These are phyloP conservation scores for Eupithecia tripunctaria DNA, from an alignment of 2,888 invertebrate genomes.

Conservation along the genomic window DNA sequence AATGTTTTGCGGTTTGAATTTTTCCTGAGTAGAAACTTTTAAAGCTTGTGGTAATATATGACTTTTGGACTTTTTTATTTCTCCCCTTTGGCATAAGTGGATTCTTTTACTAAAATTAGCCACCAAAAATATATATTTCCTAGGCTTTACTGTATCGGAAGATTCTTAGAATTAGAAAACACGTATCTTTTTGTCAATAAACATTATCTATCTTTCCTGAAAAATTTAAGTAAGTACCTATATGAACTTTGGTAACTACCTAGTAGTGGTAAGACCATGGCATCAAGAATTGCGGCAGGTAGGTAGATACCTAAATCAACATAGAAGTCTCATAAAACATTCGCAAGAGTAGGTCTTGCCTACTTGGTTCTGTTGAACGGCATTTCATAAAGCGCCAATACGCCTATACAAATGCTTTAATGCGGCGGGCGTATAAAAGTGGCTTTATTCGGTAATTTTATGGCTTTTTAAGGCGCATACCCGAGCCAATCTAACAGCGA, in stretches of 20 bases:
- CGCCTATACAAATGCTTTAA: conserved; percentile 19
- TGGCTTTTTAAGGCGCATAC: too few relatives aligned
- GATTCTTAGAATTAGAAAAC: not conserved
- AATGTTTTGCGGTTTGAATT: too few relatives aligned
- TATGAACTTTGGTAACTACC: not conserved
- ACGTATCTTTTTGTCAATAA: too few relatives aligned
- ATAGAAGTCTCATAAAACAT: not conserved
- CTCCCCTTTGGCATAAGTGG: not conserved
- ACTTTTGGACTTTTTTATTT: too few relatives aligned
- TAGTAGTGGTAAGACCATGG: not conserved
- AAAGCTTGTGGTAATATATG: not conserved
- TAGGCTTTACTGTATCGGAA: not conserved
- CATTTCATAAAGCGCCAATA: conserved; percentile 22
- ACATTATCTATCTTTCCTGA: too few relatives aligned
- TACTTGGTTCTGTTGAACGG: not conserved
- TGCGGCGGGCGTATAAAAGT: conserved; percentile 12
- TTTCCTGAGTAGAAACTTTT: not conserved
- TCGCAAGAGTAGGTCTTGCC: not conserved
- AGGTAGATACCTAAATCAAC: not conserved
- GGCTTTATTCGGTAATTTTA: conserved; percentile 36
- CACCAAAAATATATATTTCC: not conserved
- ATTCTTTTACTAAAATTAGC: not conserved
- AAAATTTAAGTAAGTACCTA: too few relatives aligned
- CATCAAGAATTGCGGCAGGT: not conserved
- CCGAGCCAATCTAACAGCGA: too few relatives aligned